Base-by-base conservation (phyloP, 1,140 invertebrate species). In the Sminthurides bifidus region DNA sequence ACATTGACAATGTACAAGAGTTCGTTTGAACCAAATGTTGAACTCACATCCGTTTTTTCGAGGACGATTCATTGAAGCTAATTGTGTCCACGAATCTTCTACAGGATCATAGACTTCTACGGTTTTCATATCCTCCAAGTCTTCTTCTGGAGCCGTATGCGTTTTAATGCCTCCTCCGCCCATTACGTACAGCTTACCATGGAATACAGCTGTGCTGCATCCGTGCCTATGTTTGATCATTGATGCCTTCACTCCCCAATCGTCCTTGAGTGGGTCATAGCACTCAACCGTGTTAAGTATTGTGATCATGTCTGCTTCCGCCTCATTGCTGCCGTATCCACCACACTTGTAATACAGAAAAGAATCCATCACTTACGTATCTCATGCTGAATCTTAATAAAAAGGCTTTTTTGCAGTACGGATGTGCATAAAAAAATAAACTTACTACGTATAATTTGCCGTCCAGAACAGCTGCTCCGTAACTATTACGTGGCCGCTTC, bases 41-140 rank as follows among this genome's bases (percentile, higher is more conserved):
- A 43, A 19, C 41, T 43, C 17, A 43, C 41, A 48, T 26, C 21
- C 44, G 30, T 26, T 27, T 21, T 48, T 48, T 27, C 44, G 10
- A 5, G 44, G 44, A 8, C 24, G 12, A 26, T 48, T 48, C 44
- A 48, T 48, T 6, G 6, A 6, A 6, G 21, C 8, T 4, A 48
- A 14, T 26, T 26, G 6, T 15, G 6, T 27, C 44, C 44, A 48
- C 10, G 3, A 24, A 19, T 48, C 21, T 30, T 24, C 24, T 30
- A 10, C 10, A 5, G 44, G 44, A 19, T 48, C 44, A 48, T 48
- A 48, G 6, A 48, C 24, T 19, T 48, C 44, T 21, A 48, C 44
- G 10, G 44, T 27, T 27, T 8, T 48, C 44, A 48, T 48, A 21
- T 6, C 30, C 3, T 48, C 24, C 3, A 48, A 5, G 27, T 48